A percentile compares a stretch with the other conserved stretches of the same genome.
These are phyloP conservation scores for Glyphotaelius pellucidus DNA, from an alignment of 2,888 invertebrate genomes.

Conservation along the genomic window DNA sequence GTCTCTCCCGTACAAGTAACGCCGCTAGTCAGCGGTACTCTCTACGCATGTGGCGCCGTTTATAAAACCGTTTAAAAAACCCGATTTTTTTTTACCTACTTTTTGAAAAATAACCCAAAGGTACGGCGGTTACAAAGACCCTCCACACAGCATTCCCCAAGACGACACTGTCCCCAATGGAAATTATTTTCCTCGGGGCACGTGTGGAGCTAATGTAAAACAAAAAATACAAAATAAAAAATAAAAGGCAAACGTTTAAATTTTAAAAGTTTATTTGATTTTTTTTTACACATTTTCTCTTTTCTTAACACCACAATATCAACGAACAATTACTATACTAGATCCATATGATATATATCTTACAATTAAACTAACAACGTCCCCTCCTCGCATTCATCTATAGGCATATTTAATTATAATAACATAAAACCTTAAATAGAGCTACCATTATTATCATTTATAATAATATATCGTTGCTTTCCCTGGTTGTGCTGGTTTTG, in stretches of 20 bases:
- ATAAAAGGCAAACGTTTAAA: background rate
- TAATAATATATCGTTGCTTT: background rate
- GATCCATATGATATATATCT: slow-evolving; percentile 42
- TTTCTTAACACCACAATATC: slow-evolving; percentile 51
- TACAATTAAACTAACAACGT: slow-evolving; percentile 45
- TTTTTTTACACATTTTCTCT: slow-evolving; percentile 39
- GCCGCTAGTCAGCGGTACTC: too few species aligned
- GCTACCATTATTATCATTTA: slow-evolving; percentile 22
- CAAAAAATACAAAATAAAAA: background rate
- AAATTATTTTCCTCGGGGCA: too few species aligned
- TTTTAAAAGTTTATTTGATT: slow-evolving; percentile 28
- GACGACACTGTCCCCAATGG: too few species aligned
- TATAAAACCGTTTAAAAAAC: too few species aligned
- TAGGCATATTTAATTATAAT: background rate
- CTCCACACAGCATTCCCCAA: too few species aligned
- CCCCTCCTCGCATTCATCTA: slow-evolving; percentile 10
- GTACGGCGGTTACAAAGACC: too few species aligned
- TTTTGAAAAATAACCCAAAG: too few species aligned
- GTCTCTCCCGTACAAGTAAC: too few species aligned
- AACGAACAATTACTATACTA: slow-evolving; percentile 29
- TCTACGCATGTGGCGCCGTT: too few species aligned
- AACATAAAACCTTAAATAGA: slow-evolving; percentile 31
- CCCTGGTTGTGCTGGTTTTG: slow-evolving; percentile 8
- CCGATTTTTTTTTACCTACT: too few species aligned
- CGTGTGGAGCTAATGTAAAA: too few species aligned